A percentile compares a stretch with the other conserved stretches of the same genome.
phyloP scores from a whole-genome alignment of 1,140 invertebrate species.

The Akabosia matsudoensis region DNA sequence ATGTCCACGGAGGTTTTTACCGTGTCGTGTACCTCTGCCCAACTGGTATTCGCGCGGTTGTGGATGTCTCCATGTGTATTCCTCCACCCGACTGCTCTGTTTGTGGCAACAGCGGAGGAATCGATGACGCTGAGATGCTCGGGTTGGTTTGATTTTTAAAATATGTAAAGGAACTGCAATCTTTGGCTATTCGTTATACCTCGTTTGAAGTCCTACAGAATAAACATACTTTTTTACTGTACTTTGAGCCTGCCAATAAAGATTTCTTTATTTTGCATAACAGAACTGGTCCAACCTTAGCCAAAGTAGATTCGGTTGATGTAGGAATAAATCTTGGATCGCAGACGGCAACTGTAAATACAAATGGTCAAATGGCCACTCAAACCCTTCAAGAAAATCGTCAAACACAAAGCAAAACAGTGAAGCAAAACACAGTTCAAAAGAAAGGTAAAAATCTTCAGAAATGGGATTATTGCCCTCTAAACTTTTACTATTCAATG shows the following conservation, averaged over 20 bases:
- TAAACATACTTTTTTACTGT: neutral
- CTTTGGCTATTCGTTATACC: no score
- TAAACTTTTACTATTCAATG: no score
- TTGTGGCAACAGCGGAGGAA: constrained; percentile 4
- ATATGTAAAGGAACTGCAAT: no score
- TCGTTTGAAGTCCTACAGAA: no score
- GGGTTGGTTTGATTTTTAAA: neutral
- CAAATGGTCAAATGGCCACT: neutral
- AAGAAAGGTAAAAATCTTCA: no score
- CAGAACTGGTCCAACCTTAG: neutral
- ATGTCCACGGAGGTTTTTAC: constrained; percentile 24
- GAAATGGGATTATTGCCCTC: no score
- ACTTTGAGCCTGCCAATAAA: neutral
- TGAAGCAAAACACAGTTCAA: no score
- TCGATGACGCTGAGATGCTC: neutral
- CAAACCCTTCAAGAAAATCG: no score
- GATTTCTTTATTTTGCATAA: neutral
- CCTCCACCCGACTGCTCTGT: constrained; percentile 32
- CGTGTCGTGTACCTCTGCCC: constrained; percentile 36
- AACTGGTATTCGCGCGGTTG: neutral
- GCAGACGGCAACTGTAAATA: neutral
- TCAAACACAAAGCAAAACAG: no score
- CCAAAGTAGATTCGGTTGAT: neutral
- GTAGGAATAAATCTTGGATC: neutral
- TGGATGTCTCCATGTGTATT: constrained; percentile 27